Base-by-base conservation (phyloP, 2,888 invertebrate species). In the Thereva nobilitata region DNA sequence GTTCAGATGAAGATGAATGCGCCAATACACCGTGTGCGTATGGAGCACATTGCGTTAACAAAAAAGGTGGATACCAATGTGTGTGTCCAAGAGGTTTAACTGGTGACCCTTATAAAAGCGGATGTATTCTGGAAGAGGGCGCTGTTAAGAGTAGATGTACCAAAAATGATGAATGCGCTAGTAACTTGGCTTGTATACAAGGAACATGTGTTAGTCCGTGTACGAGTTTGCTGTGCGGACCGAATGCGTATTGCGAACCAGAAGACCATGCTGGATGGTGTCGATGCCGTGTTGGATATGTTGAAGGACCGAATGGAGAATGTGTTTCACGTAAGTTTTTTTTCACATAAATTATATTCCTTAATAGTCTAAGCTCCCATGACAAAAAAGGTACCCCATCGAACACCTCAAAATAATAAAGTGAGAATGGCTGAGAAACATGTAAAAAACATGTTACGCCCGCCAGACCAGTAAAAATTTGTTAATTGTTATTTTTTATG, bases 191-290 rank as follows among this genome's bases (percentile, higher is more conserved):
- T 56, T 95, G 95, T 76, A 83, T 89, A 41, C 88, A 90, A 66
- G 89, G 89, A 50, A 87, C 86, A 56, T 95, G 95, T 76, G 82
- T 90, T 2, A 93, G 92, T 76, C 93, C 94, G 0, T 95, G 95
- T 75, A 85, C 85, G 35, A 86, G 85, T 64, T 82, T 93, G 56
- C 84, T 89, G 1, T 95, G 95, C 77, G 93, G 93, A 40, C 82
- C 87, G 0, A 91, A 95, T 79, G 91, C 95, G 0, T 89, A 89
- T 75, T 95, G 95, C 77, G 92, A 93, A 80, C 89, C 92, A 0
- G 91, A 93, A 71, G 89, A 92, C 73, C 95, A 95, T 76, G 91
- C 90, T 0, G 92, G 92, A 5, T 91, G 91, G 90, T 95, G 95
- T 77, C 87, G 91, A 72, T 95, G 95, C 76, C 86, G 89, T 66